Evolutionary conservation across 2,888 invertebrate genomes (phyloP), one percentile per base, ranked within the genome.

Genomic region (Isoperla grammatica): DNA sequence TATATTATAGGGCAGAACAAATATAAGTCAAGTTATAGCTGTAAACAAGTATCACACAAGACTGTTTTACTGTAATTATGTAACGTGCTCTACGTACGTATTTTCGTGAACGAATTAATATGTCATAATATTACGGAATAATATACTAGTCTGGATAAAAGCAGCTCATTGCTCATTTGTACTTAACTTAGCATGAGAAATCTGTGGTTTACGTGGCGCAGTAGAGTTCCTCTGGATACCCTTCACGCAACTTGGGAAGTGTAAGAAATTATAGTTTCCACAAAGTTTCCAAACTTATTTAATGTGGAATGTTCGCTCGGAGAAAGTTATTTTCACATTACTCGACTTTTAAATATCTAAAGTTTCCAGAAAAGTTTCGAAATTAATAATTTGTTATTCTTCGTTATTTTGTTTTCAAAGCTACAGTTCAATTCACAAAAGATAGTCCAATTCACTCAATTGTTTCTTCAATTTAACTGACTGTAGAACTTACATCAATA

Each of bases 271-370:
- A 29, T 53, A 53, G 53, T 53, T 53, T 53, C 37, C 35, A 37
- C 37, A 35, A 50, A 53, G 37, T 53, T 53, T 53, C 37, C 19
- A 15, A 53, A 53, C 53, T 53, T 53, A 53, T 53, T 53, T 53
- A 53, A 53, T 53, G 53, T 53, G 53, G 39, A 53, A 53, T 53
- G 53, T 53, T 53, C 53, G 35, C 53, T 13, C 39, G 19, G 53
- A 53, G 53, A 53, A 53, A 53, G 53, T 53, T 53, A 53, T 53
- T 53, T 39, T 53, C 53, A 19, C 53, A 53, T 53, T 53, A 39
- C 53, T 39, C 37, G 53, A 53, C 53, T 53, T 53, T 53, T 53
- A 53, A 53, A 53, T 53, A 53, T 39, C 39, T 37, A 53, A 53
- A 53, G 53, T 53, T 53, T 17, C 4, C 5, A 20, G 15, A 53